Evolutionary conservation across 2,113 vertebrate species (phyloP).

Genomic region (Pygoscelis adeliae): DNA sequence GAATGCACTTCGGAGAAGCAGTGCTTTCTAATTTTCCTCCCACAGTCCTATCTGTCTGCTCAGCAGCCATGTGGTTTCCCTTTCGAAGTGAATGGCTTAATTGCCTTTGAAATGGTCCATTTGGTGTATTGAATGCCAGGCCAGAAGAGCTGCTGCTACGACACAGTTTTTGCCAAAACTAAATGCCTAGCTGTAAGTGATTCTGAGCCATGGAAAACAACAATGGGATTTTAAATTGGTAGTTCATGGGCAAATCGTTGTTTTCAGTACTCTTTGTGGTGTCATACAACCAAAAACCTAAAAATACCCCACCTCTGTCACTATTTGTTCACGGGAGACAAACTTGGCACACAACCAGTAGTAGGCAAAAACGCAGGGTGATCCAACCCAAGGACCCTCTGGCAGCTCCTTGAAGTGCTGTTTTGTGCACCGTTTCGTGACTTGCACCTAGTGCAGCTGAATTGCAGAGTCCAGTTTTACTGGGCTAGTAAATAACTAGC

Average conservation of each 20-base stretch:
- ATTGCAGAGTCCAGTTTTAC: neutral
- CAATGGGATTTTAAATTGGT: neutral
- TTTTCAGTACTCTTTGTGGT: neutral
- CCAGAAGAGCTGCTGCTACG: neutral
- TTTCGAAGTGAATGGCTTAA: neutral
- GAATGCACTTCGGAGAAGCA: neutral
- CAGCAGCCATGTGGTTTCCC: neutral
- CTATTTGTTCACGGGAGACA: neutral
- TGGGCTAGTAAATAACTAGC: neutral
- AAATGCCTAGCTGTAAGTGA: neutral
- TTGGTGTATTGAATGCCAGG: neutral
- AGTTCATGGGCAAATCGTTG: neutral
- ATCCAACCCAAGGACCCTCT: neutral
- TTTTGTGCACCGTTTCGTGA: rapidly evolving
- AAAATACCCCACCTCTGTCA: neutral
- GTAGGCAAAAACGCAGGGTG: neutral
- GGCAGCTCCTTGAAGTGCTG: neutral
- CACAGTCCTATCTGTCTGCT: neutral
- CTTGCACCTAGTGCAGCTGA: neutral
- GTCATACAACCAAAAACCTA: neutral
- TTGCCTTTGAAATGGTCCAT: neutral
- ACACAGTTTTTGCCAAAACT: neutral
- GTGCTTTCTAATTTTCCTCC: constrained; percentile 34
- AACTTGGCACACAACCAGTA: neutral
- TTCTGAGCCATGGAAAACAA: neutral